A percentile compares a stretch with the other conserved stretches of the same genome.
phyloP scores from a whole-genome alignment of 2,113 vertebrate genomes.

The Copsychus sechellarum region DNA sequence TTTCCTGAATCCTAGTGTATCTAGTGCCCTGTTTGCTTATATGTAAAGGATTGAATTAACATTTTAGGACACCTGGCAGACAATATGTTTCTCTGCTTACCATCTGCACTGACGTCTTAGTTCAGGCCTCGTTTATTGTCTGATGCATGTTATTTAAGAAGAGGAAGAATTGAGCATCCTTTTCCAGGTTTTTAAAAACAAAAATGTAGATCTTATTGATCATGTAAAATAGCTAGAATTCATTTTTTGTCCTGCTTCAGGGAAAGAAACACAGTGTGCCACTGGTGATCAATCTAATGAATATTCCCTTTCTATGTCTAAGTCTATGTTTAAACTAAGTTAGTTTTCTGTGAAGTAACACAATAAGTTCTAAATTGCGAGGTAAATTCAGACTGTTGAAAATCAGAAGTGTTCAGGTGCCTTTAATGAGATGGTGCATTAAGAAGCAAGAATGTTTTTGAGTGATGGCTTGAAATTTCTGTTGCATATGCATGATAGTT shows the following conservation, averaged over 20 bases:
- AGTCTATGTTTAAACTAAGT: background rate
- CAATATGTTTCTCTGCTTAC: background rate
- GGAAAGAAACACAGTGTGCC: background rate
- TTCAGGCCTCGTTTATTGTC: background rate
- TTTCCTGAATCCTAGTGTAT: background rate
- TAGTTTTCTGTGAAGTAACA: background rate
- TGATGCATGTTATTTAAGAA: background rate
- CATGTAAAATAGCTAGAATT: background rate
- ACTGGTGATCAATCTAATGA: background rate
- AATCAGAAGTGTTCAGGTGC: background rate
- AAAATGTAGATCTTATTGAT: background rate
- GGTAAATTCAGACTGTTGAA: background rate
- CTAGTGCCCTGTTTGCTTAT: background rate
- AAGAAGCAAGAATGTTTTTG: background rate
- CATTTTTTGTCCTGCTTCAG: background rate
- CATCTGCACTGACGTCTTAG: background rate
- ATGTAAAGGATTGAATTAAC: background rate
- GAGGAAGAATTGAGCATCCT: background rate
- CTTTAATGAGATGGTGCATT: background rate
- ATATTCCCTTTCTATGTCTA: background rate
- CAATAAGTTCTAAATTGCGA: background rate
- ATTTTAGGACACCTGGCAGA: background rate
- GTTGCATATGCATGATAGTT: background rate
- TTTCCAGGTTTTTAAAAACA: background rate
- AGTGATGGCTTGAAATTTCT: background rate